Evolutionary conservation across 1,140 invertebrate species (phyloP).

Genomic region (Bombus pyrosoma): DNA sequence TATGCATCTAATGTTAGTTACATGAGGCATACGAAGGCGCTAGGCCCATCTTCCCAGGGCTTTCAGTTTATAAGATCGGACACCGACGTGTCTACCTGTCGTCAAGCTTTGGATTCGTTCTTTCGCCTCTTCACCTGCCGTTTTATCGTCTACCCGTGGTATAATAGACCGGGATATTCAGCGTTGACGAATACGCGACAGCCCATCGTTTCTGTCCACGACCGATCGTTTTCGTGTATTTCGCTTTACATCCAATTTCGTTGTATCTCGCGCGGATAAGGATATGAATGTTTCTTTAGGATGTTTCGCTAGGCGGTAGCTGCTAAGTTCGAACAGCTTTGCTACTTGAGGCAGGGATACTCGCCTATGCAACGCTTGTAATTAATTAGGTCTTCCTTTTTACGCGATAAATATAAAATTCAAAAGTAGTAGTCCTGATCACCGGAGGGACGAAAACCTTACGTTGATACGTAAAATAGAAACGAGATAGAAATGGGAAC

Average conservation of each 20-base stretch:
- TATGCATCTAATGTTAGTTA: conserved; percentile 78
- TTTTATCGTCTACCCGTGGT: not conserved
- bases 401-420: too few species aligned
- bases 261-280: not conserved
- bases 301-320: too few species aligned
- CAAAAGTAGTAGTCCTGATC: too few species aligned
- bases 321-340: too few species aligned
- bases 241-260: not conserved
- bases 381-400: too few species aligned
- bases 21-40: conserved; percentile 73
- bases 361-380: too few species aligned
- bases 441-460: too few species aligned
- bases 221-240: not conserved
- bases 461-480: too few species aligned
- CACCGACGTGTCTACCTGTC: conserved; percentile 72
- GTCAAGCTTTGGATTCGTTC: conserved; percentile 55
- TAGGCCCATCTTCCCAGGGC: conserved; percentile 68
- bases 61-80: conserved; percentile 65
- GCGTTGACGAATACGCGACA: not conserved
- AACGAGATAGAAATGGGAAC: not conserved
- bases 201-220: not conserved
- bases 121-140: conserved; percentile 46
- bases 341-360: too few species aligned
- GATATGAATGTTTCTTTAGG: too few species aligned
- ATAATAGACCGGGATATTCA: conserved; percentile 27